Base-by-base conservation (phyloP, 2,113 vertebrate species). In the Talpa occidentalis region DNA sequence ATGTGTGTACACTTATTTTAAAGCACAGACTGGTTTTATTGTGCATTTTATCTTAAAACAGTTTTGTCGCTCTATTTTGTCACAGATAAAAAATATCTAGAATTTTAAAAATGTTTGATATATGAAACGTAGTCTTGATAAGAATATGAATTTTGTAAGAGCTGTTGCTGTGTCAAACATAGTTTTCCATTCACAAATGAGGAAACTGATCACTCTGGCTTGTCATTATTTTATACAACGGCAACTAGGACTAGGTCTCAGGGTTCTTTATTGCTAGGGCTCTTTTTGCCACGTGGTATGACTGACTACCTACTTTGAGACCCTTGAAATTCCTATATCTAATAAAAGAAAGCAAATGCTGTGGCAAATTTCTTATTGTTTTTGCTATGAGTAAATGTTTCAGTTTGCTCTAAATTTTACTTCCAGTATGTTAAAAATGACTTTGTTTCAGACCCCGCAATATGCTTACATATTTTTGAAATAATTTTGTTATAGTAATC, bases 1-100 rank as follows among this genome's bases (percentile, higher is more conserved):
- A 40, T 95, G n/a, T 64, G 84, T 49, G 7, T 28, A 87, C 32
- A 83, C 67, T 66, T 87, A 60, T 82, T 90, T 97, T 93, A 60
- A 96, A 92, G 70, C 37, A 54, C 32, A 49, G n/a, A 9, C 0
- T 74, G 72, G 37, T 5, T 17, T 97, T 94, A 84, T 89, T 3
- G 35, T 85, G 9, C 94, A 28, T 90, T 97, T 96, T 83, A 92
- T 32, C 56, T 92, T 73, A 80, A 95, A 74, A 73, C 85, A 88
- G 91, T 97, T 96, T 79, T 79, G 52, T 77, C 89, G 56, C 54
- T 79, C 16, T 67, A 28, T 93, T 96, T 95, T 96, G 66, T 49
- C 79, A 35, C 81, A 72, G 24, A 81, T 87, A 32, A 90, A 91
- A 89, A 84, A 70, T n/a, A 77, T 47, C 52, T 93, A 92, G 30